Evolutionary conservation across 2,797 vertebrate genomes (phyloP).

Genomic region (Triplophysa bombifrons): DNA sequence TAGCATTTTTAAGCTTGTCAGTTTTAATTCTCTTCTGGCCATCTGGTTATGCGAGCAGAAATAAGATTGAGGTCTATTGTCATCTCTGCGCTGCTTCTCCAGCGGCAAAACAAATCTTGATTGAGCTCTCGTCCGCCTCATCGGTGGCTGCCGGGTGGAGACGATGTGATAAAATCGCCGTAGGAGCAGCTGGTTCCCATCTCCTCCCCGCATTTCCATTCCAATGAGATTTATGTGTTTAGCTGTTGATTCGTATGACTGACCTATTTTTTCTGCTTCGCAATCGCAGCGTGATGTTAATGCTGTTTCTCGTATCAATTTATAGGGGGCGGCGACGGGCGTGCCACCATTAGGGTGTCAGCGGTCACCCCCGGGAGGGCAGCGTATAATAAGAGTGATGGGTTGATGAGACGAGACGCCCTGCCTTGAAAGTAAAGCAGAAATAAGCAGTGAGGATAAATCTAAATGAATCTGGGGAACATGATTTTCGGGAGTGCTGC

Average conservation of each 20-base stretch:
- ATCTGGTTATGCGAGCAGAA: constrained; percentile 24
- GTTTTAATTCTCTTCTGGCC: constrained; percentile 15
- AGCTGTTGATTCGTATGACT: constrained; percentile 72
- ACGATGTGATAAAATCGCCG: constrained; percentile 42
- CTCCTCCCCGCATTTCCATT: constrained; percentile 25
- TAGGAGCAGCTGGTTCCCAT: constrained; percentile 54
- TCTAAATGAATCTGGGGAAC: constrained; percentile 12
- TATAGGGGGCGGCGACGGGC: constrained; percentile 50
- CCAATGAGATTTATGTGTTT: constrained; percentile 65
- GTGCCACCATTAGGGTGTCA: constrained; percentile 15
- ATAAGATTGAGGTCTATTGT: constrained; percentile 52
- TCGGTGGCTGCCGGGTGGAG: constrained; percentile 12
- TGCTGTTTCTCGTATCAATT: constrained; percentile 73
- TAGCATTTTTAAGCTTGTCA: constrained; percentile 34
- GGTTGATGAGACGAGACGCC: constrained; percentile 36
- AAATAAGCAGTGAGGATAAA: constrained; percentile 31
- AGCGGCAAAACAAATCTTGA: constrained; percentile 56
- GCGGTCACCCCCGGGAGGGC: constrained; percentile 42
- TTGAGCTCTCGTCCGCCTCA: constrained; percentile 32
- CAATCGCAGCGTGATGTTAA: constrained; percentile 72
- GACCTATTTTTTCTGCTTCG: constrained; percentile 66
- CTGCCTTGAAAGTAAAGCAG: constrained; percentile 29
- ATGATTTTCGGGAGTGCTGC: background rate
- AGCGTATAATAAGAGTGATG: constrained; percentile 51
- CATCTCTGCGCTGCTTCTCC: constrained; percentile 40